Evolutionary conservation across 2,888 invertebrate species (phyloP), one percentile per base, ranked within the genome.

Genomic region (Agriopis aurantiaria): DNA sequence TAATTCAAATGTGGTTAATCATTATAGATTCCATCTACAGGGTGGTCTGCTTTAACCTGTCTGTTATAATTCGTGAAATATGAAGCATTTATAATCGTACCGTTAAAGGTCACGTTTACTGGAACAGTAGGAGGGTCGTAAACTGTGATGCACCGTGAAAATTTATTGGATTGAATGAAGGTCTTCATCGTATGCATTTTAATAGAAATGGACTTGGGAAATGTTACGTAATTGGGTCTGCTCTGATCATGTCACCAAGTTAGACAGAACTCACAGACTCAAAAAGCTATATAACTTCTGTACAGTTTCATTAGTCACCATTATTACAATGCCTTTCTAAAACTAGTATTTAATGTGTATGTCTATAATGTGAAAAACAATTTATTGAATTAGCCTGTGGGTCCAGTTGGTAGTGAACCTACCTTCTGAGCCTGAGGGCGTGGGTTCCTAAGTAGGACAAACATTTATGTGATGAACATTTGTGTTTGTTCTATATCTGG

Each of bases 141-240:
- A 87, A 80, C 81, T 71, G 80, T 85, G 83, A 88, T 87, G 78
- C 72, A 80, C 83, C 89, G 86, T 90, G 88, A 88, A 86, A 89
- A 90, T 90, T 90, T 90, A 91, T 89, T 61, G 23, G 82, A 83
- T 83, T 78, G 80, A 77, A 68, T 61, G 61, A 60, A 58, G 65
- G 49, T n/a, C 46, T 59, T 63, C 48, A 63, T 69, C 53, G 14
- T 56, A 46, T 7, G 8, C 55, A 55, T 45, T 65, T 71, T 57
- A 33, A 57, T 72, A 72, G 9, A 9, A 23, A 12, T 64, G 63
- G 63, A 71, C 23, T 33, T 62, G 53, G 57, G 57, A 48, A 64
- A 10, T 41, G 40, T 41, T 55, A 40, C n/a, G 11, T 11, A 52
- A 33, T 53, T 40, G n/a, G 9, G 55, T 55, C 40, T 12, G 40